Conservation (phyloP, 2,888 invertebrate species). For the Stenchaetothrips biformis region DNA sequence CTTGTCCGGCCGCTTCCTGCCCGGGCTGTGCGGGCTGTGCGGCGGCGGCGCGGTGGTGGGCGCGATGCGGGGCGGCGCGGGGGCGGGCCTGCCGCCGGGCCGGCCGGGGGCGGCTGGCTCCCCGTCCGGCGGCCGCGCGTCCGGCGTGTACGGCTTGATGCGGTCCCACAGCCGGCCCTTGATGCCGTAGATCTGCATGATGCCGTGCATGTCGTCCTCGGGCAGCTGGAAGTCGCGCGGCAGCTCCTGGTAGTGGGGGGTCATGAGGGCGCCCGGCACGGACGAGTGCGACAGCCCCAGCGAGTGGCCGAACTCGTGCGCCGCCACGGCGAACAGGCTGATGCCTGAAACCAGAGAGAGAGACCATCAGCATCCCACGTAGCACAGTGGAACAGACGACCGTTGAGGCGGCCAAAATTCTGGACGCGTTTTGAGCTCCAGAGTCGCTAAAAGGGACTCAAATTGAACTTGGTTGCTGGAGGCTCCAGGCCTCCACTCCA, state of each 20-base stretch:
- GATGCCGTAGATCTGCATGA: constrained; percentile 81
- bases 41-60: constrained; percentile 40
- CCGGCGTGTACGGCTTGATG: constrained; percentile 35
- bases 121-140: constrained; percentile 28
- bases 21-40: constrained; percentile 40
- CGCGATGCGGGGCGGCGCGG: constrained; percentile 44
- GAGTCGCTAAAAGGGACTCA: too few species aligned
- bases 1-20: constrained; percentile 44
- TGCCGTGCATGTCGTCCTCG: constrained; percentile 79
- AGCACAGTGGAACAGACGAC: too few species aligned
- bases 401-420: too few species aligned
- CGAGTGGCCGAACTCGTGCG: constrained; percentile 91
- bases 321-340: constrained; percentile 85
- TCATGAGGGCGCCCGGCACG: constrained; percentile 82
- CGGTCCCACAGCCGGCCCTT: constrained; percentile 55
- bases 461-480: too few species aligned
- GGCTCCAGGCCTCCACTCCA: too few species aligned
- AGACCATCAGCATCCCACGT: too few species aligned
- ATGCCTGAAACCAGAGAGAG: constrained; percentile 62
- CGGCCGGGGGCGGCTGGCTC: constrained; percentile 37
- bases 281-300: constrained; percentile 84
- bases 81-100: constrained; percentile 36
- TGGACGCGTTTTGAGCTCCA: too few species aligned
- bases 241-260: constrained; percentile 84
- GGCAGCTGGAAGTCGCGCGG: constrained; percentile 63